Percentiles rank a stretch among this genome's conserved stretches.
These are phyloP conservation scores for Ostrea edulis DNA, from an alignment of 1,140 invertebrate species.

Conservation along the genomic window DNA sequence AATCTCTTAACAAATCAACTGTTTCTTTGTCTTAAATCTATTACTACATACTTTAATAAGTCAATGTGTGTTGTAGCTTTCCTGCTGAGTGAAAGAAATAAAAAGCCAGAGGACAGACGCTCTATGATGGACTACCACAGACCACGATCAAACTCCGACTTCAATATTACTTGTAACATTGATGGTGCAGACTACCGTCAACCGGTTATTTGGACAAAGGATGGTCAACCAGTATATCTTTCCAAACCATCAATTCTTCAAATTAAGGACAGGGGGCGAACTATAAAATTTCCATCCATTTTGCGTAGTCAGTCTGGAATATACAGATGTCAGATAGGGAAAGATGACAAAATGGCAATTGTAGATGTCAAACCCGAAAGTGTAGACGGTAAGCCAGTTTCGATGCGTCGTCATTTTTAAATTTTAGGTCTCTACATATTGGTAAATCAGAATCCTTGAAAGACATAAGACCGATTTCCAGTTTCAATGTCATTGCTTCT, in stretches of 20 bases:
- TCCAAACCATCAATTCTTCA: not conserved
- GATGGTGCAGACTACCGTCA: not conserved
- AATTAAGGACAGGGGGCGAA: not conserved
- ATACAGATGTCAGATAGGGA: not conserved
- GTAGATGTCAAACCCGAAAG: conserved; percentile 11
- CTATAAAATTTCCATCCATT: not conserved
- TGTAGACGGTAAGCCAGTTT: not conserved
- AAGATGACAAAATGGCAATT: not conserved
- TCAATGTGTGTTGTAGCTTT: not conserved
- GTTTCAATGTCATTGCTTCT: no score
- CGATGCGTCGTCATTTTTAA: not conserved
- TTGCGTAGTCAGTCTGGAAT: not conserved
- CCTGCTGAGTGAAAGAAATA: conserved; percentile 1
- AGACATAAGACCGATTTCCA: no score
- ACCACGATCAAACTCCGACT: not conserved
- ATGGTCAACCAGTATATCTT: not conserved
- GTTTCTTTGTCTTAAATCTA: no score
- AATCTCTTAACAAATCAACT: no score
- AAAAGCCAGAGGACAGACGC: not conserved
- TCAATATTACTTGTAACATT: not conserved
- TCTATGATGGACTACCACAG: not conserved
- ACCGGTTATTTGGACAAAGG: not conserved
- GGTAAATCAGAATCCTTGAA: no score
- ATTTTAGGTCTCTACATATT: not conserved
- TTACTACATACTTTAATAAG: not conserved